These are phyloP conservation scores for Drosophila neocordata DNA, from an alignment of 1,140 invertebrate species.

Conservation along the genomic window DNA sequence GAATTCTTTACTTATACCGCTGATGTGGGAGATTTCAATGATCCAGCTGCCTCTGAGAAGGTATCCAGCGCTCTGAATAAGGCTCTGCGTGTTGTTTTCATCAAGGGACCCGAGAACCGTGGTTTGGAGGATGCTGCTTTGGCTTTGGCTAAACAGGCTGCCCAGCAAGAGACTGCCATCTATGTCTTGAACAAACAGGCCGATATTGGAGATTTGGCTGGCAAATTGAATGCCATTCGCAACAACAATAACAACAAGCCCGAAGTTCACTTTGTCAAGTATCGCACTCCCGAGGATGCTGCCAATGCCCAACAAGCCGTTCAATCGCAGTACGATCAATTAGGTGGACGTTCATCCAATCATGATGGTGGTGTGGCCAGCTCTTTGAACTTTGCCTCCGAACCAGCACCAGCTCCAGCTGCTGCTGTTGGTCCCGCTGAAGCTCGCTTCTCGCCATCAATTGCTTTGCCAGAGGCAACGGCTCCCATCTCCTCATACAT, in stretches of 20 bases:
- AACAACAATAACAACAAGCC: constrained; percentile 61
- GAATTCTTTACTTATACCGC: constrained; percentile 72
- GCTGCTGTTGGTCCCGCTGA: neutral
- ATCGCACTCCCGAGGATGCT: constrained; percentile 61
- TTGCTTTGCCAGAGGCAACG: constrained; percentile 34
- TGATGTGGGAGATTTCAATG: constrained; percentile 66
- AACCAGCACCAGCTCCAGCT: constrained; percentile 9
- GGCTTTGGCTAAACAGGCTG: constrained; percentile 71
- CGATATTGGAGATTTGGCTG: constrained; percentile 64
- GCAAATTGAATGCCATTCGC: constrained; percentile 62
- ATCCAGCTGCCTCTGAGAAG: constrained; percentile 55
- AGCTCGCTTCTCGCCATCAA: constrained; percentile 11
- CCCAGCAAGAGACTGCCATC: constrained; percentile 69
- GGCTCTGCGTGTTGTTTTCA: constrained; percentile 68
- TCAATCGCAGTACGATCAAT: constrained; percentile 59
- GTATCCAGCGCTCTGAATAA: constrained; percentile 55
- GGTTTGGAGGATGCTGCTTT: constrained; percentile 69
- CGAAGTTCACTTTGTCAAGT: constrained; percentile 69
- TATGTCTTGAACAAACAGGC: constrained; percentile 75
- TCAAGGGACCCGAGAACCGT: constrained; percentile 69
- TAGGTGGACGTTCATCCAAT: constrained; percentile 51
- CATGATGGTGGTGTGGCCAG: constrained; percentile 55
- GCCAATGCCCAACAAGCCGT: constrained; percentile 58
- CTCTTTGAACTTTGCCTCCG: constrained; percentile 63
- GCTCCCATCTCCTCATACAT: constrained; percentile 46